phyloP scores from a whole-genome alignment of 2,888 invertebrate species.

The Xestia sexstrigata region DNA sequence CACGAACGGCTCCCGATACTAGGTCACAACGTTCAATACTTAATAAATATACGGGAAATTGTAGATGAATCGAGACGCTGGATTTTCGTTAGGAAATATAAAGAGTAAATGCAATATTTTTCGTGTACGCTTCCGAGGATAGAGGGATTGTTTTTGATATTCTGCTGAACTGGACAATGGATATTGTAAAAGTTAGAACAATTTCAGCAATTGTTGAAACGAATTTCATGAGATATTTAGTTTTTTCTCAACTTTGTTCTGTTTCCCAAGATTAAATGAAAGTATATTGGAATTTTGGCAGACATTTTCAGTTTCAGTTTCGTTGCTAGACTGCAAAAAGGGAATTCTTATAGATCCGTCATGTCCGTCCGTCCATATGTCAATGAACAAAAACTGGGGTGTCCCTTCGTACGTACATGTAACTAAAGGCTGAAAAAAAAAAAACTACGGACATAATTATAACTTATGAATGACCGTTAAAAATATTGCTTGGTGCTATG shows the following conservation, averaged over 20 bases:
- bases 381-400: neutral
- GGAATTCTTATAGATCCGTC: neutral
- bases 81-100: conserved; percentile 53
- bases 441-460: no score
- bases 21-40: conserved; percentile 62
- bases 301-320: neutral
- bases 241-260: neutral
- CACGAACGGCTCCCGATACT: conserved; percentile 45
- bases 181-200: conserved; percentile 23
- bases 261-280: neutral
- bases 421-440: no score
- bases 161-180: conserved; percentile 49
- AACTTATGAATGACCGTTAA: no score
- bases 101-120: conserved; percentile 53
- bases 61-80: conserved; percentile 54
- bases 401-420: no score
- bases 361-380: neutral
- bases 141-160: conserved; percentile 42
- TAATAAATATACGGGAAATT: conserved; percentile 62
- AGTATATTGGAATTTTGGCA: neutral
- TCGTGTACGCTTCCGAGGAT: conserved; percentile 28
- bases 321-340: neutral
- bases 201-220: conserved; percentile 21
- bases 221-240: conserved; percentile 14
- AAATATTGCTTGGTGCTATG: neutral